These are phyloP conservation scores for Pherbina coryleti DNA, from an alignment of 2,888 invertebrate genomes.

Conservation along the genomic window DNA sequence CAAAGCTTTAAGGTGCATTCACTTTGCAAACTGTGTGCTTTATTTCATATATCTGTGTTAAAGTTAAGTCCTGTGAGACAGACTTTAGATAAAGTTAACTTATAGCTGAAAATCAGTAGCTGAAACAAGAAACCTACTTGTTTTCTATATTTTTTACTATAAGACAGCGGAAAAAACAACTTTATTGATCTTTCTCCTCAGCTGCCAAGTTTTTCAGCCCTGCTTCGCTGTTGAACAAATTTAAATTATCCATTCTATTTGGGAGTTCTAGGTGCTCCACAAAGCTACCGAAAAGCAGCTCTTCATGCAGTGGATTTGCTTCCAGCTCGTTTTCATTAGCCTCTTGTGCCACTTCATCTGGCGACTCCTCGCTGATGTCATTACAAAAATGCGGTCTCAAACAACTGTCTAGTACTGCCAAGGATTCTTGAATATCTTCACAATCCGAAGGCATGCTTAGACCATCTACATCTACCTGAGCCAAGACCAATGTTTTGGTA, in stretches of 20 bases:
- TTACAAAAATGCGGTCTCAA: constrained; percentile 43
- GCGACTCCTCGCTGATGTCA: constrained; percentile 18
- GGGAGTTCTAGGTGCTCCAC: constrained; percentile 24
- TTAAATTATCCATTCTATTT: constrained; percentile 41
- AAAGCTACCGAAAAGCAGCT: constrained; percentile 47
- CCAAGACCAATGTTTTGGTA: constrained; percentile 34
- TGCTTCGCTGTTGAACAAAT: constrained; percentile 33
- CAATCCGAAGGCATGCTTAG: not conserved
- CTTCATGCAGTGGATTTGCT: constrained; percentile 1
- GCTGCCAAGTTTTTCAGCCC: not conserved
- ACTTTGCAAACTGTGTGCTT: not conserved
- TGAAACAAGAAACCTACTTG: too few relatives aligned
- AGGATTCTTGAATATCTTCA: constrained; percentile 28
- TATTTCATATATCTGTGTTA: not conserved
- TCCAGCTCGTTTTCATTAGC: not conserved
- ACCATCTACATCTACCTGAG: constrained; percentile 33
- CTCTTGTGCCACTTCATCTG: not conserved
- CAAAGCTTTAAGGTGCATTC: too few relatives aligned
- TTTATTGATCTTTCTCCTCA: not conserved
- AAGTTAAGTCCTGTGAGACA: too few relatives aligned
- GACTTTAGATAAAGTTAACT: too few relatives aligned
- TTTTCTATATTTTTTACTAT: too few relatives aligned
- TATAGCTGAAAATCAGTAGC: too few relatives aligned
- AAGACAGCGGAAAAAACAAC: not conserved
- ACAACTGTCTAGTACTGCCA: constrained; percentile 53